Base-by-base conservation (phyloP, 2,888 invertebrate species). In the Oligia fasciuncula region DNA sequence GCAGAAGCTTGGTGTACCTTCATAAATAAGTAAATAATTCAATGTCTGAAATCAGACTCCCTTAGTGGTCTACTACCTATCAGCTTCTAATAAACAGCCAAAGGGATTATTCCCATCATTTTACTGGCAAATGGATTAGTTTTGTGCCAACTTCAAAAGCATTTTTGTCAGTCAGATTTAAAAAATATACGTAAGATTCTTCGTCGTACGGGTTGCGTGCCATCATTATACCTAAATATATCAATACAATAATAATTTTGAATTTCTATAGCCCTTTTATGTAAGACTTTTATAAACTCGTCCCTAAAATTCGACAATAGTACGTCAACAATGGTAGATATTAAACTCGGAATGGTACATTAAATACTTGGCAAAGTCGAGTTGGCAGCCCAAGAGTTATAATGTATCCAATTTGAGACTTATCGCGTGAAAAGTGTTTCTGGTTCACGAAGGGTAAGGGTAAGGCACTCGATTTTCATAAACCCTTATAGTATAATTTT, bases 391-490 rank as follows among this genome's bases (percentile, higher is more conserved):
- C 40, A 81, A 35, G 54, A 68, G 65, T 72, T 74, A 68, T 73
- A 80, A 63, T 73, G 54, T 73, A 62, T 68, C 76, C 77, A 74
- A 77, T 84, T 84, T 81, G 51, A 76, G 67, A 71, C 11, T 67
- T 84, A 69, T 80, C 40, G 63, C 49, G 40, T n/a, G 63, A 73
- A 80, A 81, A 81, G 46, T 66, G 57, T 77, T 77, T 62, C 49
- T 57, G 40, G 40, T 57, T 62, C 62, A 40, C 19, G 14, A 11
- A 71, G 66, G 77, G 54, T 29, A 19, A 71, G 66, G 77, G 46
- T 29, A 19, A 29, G 40, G n/a, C 40, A 17, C 14, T 57, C 9
- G 9, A 54, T 65, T 54, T 3, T 75, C 62, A 23, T 63, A 79
- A 63, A 49, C n/a, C 40, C 35, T n/a, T 54, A 57, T 40, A 5